Base-by-base conservation (phyloP, 2,888 invertebrate species). In the Drosophila neonasuta region DNA sequence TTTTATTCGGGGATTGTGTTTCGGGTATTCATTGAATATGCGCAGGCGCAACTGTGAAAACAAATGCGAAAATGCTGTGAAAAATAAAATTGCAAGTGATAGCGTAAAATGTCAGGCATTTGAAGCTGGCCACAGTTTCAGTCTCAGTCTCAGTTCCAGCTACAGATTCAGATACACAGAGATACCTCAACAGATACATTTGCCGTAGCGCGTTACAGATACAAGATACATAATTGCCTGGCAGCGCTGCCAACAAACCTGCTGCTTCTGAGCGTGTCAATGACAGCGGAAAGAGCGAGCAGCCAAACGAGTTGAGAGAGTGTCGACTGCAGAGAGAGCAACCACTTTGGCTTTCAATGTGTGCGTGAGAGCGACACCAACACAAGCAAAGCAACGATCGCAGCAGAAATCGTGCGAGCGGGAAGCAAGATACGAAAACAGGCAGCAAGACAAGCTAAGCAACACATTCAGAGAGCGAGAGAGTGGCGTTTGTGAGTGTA, bases 21-120 rank as follows among this genome's bases (percentile, higher is more conserved):
- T 55, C 50, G 52, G 48, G 52, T 62, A 74, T 62, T 68, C 77
- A 74, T 58, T 68, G 74, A 73, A 49, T 54, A 65, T 69, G 77
- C 79, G 77, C 77, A 79, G 79, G 77, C 77, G 77, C 73, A 60
- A 55, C 77, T 60, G 10, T 63, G 63, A 59, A 63, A 68, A 76
- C 66, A 79, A 73, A 68, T 63, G 49, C 55, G 54, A 48, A 72
- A 69, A 80, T 51, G 57, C 45, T 67, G 56, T 52, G 58, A 54
- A 52, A 41, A 46, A 41, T 39, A 24, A 58, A 77, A 84, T 70
- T 69, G 72, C 80, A 75, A 77, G 80, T 80, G 82, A 72, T 80
- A 67, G 77, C 66, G 86, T 67, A 67, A 88, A 87, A 87, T 88
- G 88, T 86, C 87, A 80, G 79, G 73, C 80, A 88, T 86, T 87